These are phyloP conservation scores for Canis aureus DNA, from an alignment of 2,113 vertebrate species.

Conservation along the genomic window DNA sequence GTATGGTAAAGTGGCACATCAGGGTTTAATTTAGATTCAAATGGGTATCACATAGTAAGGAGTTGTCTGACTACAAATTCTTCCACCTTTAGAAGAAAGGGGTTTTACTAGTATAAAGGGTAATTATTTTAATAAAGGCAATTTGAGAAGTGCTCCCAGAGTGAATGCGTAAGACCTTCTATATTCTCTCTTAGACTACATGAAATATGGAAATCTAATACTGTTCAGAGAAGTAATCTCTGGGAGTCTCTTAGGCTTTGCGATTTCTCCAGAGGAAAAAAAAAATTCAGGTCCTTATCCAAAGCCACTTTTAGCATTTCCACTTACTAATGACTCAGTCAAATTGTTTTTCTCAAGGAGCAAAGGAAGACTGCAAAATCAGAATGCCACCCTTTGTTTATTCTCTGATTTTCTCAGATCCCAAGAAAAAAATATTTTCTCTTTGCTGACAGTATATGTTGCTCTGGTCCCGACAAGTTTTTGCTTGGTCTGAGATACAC, in stretches of 20 bases:
- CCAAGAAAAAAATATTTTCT: slow-evolving; percentile 52
- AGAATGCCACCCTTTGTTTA: slow-evolving; percentile 45
- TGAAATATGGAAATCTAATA: slow-evolving; percentile 38
- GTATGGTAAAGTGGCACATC: background rate
- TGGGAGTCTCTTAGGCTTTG: background rate
- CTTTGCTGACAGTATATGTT: slow-evolving; percentile 26
- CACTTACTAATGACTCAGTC: background rate
- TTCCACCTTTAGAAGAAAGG: background rate
- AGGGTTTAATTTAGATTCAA: slow-evolving; percentile 1
- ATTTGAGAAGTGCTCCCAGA: background rate
- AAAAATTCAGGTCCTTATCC: background rate
- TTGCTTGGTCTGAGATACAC: slow-evolving; percentile 53
- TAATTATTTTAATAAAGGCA: slow-evolving; percentile 33
- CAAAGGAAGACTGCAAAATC: slow-evolving; percentile 23
- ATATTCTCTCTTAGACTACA: slow-evolving; percentile 32
- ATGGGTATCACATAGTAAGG: background rate
- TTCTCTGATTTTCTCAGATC: background rate
- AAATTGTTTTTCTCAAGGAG: background rate
- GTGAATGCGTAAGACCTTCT: background rate
- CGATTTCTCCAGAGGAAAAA: background rate
- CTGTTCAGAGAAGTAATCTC: background rate
- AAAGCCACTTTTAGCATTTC: background rate
- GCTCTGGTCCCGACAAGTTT: background rate
- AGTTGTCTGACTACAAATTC: background rate
- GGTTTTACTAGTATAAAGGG: background rate